These are phyloP conservation scores for Naso thynnoides DNA, from an alignment of 2,797 vertebrate species.

Conservation along the genomic window DNA sequence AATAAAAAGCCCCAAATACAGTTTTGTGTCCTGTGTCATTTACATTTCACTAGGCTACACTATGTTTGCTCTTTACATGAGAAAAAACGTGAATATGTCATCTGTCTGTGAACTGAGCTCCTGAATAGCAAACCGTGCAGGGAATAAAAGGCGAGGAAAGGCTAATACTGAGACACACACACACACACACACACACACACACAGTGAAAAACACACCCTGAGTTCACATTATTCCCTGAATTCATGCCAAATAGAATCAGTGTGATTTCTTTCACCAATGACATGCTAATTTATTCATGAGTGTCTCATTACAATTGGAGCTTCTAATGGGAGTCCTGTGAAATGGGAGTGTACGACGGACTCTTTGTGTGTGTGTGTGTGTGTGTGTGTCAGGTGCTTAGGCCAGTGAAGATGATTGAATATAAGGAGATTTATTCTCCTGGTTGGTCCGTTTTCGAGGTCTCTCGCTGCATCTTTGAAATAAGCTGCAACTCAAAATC, in stretches of 20 bases:
- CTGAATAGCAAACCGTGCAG: too few species aligned
- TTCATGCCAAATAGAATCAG: not conserved
- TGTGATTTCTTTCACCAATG: slow-evolving; percentile 18
- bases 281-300: slow-evolving; percentile 58
- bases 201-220: not conserved
- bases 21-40: too few species aligned
- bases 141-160: too few species aligned
- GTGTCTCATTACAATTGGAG: slow-evolving; percentile 7
- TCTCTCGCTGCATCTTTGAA: not conserved
- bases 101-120: too few species aligned
- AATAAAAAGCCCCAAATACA: too few species aligned
- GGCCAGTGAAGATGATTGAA: not conserved
- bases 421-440: not conserved
- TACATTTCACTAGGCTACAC: too few species aligned
- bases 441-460: not conserved
- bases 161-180: too few species aligned
- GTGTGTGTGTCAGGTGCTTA: slow-evolving; percentile 14
- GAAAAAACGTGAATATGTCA: too few species aligned
- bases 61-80: too few species aligned
- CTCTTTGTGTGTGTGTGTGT: too few species aligned
- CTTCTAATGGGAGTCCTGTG: slow-evolving; percentile 11
- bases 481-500: too few species aligned
- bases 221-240: not conserved
- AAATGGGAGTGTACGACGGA: not conserved
- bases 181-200: too few species aligned